Evolutionary conservation across 2,888 invertebrate species (phyloP), one percentile per base, ranked within the genome.

Genomic region (Caenorhabditis macrosperma): DNA sequence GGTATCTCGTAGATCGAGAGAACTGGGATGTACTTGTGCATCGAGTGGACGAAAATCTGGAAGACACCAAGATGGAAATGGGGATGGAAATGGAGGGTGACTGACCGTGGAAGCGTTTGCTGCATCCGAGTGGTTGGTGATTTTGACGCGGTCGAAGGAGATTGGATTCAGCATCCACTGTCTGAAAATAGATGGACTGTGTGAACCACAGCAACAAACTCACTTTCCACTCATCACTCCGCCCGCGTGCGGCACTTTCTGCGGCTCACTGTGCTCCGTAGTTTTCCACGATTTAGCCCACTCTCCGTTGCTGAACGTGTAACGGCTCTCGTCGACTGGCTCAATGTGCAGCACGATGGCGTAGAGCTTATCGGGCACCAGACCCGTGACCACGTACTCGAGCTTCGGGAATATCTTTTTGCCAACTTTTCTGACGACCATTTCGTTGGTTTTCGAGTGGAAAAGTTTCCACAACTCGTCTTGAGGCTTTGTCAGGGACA

Each of bases 371-470:
- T 94, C 94, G 28, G 95, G 94, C 84, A 96, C 95, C 83, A 97
- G 92, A 0, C 95, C 95, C 38, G 93, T 92, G 0, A 96, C 92
- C 0, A 93, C 93, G 30, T 95, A 92, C 87, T 95, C 94, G 84
- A 96, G 92, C 0, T 95, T 94, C 0, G 97, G 97, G 91, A 96
- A 97, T 95, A 97, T 96, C 52, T 96, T 94, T 89, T 97, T 94
- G 92, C 98, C 98, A 91, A 95, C 95, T 92, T 97, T 98, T 35
- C 97, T 98, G 89, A 98, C 97, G 87, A 98, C 97, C 98, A 98
- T 98, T 92, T 98, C 98, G 91, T 97, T 98, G 84, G 96, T 96
- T 87, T 96, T 94, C 83, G 95, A 94, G 92, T 96, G 95, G 92
- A 98, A 98, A 87, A 95, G 94, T 71, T 94, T 93, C 98, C 98